Conservation (phyloP, 2,797 vertebrate species). For the Enteromius fasciolatus region DNA sequence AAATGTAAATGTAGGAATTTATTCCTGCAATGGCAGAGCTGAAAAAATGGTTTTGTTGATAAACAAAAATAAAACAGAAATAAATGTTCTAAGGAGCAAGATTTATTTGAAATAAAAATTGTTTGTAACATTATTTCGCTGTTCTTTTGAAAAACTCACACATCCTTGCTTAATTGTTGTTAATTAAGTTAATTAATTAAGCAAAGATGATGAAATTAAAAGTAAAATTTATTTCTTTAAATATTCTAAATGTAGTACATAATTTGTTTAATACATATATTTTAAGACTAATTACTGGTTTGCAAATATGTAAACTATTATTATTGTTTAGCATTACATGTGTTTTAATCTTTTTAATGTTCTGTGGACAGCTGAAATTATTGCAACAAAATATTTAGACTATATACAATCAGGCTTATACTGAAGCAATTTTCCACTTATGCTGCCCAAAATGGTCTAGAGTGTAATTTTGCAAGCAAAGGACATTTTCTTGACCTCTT, state of each 20-base stretch:
- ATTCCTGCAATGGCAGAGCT: background rate
- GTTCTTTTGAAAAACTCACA: background rate
- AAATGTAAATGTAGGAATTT: background rate
- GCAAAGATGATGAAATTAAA: background rate
- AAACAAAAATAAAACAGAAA: background rate
- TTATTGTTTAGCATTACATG: too few species aligned
- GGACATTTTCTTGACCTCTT: background rate
- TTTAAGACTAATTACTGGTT: background rate
- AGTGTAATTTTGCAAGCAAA: constrained; percentile 17
- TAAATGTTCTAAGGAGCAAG: background rate
- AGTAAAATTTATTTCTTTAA: background rate
- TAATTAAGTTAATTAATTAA: background rate
- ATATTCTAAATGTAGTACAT: background rate
- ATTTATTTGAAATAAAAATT: background rate
- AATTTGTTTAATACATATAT: background rate
- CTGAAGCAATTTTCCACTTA: background rate
- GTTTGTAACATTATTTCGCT: background rate
- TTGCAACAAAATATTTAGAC: background rate
- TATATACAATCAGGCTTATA: background rate
- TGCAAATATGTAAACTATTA: background rate
- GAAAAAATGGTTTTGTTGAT: background rate
- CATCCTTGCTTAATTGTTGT: background rate
- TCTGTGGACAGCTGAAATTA: background rate
- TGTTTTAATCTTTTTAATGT: too few species aligned
- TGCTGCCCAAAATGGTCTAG: background rate